Percentiles rank a stretch among this genome's conserved stretches.
Conservation (phyloP, 2,888 invertebrate species). For the Rhagophthalmus giganteus region DNA sequence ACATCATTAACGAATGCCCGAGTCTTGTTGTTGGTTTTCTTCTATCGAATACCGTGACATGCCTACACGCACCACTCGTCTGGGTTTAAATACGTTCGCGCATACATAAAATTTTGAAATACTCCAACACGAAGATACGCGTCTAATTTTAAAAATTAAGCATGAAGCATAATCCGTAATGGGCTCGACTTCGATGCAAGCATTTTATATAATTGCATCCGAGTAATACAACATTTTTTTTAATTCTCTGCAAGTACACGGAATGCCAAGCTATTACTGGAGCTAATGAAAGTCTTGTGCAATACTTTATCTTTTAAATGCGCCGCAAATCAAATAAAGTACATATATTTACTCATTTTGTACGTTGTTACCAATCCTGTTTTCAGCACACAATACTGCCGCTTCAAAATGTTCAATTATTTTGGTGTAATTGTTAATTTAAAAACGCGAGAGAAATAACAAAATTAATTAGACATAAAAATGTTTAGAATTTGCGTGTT, state of each 20-base stretch:
- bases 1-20: slow-evolving; percentile 24
- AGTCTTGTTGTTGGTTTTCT: slow-evolving; percentile 20
- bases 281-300: slow-evolving; percentile 1
- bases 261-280: background rate
- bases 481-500: too few relatives aligned
- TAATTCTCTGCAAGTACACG: background rate
- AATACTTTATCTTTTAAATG: slow-evolving; percentile 1
- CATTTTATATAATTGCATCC: background rate
- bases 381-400: too few relatives aligned
- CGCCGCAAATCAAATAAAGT: background rate
- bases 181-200: background rate
- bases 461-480: background rate
- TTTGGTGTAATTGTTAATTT: too few relatives aligned
- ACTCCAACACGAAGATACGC: background rate
- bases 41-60: slow-evolving; percentile 20
- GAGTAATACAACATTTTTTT: background rate
- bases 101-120: background rate
- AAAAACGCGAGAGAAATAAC: too few relatives aligned
- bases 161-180: background rate
- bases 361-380: too few relatives aligned
- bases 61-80: slow-evolving; percentile 14
- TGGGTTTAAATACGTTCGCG: background rate
- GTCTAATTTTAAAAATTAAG: slow-evolving; percentile 3
- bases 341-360: too few relatives aligned
- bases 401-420: too few relatives aligned